Percentiles rank a stretch among this genome's conserved stretches.
Evolutionary conservation across 1,140 invertebrate genomes (phyloP).

Genomic region (Dinothrombium tinctorium): DNA sequence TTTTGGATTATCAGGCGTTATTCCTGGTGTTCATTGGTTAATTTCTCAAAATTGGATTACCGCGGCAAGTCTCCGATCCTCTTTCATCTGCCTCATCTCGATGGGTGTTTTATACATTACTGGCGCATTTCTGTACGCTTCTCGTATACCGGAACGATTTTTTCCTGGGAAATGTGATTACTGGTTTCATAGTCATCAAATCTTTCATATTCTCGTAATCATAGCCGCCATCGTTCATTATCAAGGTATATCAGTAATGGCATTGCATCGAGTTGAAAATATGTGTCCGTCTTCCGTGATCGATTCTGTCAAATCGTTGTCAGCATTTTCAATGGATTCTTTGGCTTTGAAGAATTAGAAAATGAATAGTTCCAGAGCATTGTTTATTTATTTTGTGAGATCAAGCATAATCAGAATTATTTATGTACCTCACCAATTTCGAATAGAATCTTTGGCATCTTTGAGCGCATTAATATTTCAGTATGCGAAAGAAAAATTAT

Average conservation of each 20-base stretch:
- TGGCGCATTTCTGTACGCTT: conserved; percentile 81
- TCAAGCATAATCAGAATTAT: no score
- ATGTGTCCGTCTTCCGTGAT: no score
- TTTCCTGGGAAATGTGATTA: conserved; percentile 99
- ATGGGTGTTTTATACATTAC: conserved; percentile 88
- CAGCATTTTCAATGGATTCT: no score
- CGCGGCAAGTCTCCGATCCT: conserved; percentile 20
- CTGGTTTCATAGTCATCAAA: conserved; percentile 40
- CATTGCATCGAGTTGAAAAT: conserved; percentile 80
- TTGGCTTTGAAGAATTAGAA: no score
- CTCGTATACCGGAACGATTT: conserved; percentile 83
- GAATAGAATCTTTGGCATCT: no score
- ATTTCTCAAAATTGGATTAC: conserved; percentile 26
- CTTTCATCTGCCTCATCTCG: conserved; percentile 35
- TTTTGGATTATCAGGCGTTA: conserved; percentile 80
- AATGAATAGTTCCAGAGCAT: no score
- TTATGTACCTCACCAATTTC: no score
- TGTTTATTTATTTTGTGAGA: no score
- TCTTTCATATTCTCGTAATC: conserved; percentile 91
- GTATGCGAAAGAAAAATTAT: no score
- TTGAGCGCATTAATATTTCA: no score
- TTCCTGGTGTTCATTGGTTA: conserved; percentile 38
- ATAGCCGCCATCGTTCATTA: conserved; percentile 93
- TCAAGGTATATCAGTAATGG: conserved; percentile 90
- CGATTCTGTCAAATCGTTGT: no score